Conservation (phyloP, 1,140 invertebrate species). For the Drosophila sulfurigaster region DNA sequence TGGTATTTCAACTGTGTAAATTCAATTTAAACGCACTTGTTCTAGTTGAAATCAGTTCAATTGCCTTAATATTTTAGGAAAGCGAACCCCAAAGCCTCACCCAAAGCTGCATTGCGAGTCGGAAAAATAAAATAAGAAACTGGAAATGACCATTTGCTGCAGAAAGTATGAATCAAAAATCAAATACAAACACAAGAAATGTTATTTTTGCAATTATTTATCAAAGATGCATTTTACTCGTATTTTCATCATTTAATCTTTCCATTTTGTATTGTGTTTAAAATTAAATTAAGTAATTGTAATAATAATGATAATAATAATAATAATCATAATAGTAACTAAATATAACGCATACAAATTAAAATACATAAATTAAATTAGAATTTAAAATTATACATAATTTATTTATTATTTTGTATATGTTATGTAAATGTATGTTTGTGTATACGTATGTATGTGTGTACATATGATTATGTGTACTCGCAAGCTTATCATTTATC, state of each 20-base stretch:
- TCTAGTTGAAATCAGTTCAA: conserved; percentile 67
- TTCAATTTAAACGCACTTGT: conserved; percentile 69
- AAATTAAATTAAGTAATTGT: conserved; percentile 79
- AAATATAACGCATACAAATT: conserved; percentile 80
- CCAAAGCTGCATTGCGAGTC: not conserved
- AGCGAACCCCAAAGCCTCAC: not conserved
- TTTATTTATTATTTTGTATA: conserved; percentile 67
- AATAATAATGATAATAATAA: conserved; percentile 81
- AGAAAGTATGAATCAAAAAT: conserved; percentile 41
- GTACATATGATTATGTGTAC: conserved; percentile 14
- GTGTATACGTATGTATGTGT: conserved; percentile 41
- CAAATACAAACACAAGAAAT: conserved; percentile 64
- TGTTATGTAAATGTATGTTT: conserved; percentile 49
- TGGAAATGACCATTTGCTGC: too few relatives aligned
- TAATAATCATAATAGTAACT: conserved; percentile 76
- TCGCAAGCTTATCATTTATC: not conserved
- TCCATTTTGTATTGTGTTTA: conserved; percentile 60
- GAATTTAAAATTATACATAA: conserved; percentile 71
- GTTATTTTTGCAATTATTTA: conserved; percentile 74
- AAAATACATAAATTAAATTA: conserved; percentile 80
- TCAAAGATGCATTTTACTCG: conserved; percentile 72
- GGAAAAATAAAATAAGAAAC: not conserved
- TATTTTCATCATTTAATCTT: conserved; percentile 61
- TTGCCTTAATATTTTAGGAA: conserved; percentile 37
- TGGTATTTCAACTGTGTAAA: conserved; percentile 60